These are phyloP conservation scores for Chloromyia formosa DNA, from an alignment of 2,888 invertebrate species.

Conservation along the genomic window DNA sequence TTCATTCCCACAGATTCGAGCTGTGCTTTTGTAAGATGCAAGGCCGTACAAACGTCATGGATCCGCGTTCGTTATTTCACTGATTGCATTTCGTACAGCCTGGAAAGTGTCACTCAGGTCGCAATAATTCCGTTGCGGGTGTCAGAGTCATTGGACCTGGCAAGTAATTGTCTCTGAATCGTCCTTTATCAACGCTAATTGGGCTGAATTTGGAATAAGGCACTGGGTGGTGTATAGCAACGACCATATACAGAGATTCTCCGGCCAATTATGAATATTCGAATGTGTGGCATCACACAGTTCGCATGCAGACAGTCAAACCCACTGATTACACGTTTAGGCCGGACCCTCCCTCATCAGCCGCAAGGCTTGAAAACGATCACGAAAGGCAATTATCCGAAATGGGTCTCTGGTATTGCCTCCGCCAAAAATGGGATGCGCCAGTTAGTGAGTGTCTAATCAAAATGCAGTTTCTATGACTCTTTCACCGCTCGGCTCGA, in stretches of 20 bases:
- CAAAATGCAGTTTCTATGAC: constrained; percentile 12
- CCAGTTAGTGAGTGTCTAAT: neutral
- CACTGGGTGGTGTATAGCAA: no score
- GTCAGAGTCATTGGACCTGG: neutral
- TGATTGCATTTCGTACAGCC: constrained; percentile 19
- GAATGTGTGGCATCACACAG: neutral
- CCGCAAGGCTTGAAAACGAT: constrained; percentile 4
- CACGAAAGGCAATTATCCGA: constrained; percentile 17
- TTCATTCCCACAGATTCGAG: constrained; percentile 26
- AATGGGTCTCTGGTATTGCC: neutral
- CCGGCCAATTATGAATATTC: no score
- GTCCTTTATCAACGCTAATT: neutral
- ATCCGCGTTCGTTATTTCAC: neutral
- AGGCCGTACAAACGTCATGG: neutral
- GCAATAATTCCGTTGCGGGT: neutral
- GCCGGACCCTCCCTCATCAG: constrained; percentile 2
- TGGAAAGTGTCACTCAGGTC: neutral
- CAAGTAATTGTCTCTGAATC: neutral
- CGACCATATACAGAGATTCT: no score
- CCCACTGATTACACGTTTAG: constrained; percentile 10
- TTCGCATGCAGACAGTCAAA: neutral
- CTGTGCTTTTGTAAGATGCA: constrained; percentile 4
- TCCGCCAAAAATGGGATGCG: neutral
- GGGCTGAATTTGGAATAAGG: neutral
- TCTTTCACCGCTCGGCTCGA: neutral